Evolutionary conservation across 2,888 invertebrate genomes (phyloP), one percentile per base, ranked within the genome.

Genomic region (Dendrolimus pini): DNA sequence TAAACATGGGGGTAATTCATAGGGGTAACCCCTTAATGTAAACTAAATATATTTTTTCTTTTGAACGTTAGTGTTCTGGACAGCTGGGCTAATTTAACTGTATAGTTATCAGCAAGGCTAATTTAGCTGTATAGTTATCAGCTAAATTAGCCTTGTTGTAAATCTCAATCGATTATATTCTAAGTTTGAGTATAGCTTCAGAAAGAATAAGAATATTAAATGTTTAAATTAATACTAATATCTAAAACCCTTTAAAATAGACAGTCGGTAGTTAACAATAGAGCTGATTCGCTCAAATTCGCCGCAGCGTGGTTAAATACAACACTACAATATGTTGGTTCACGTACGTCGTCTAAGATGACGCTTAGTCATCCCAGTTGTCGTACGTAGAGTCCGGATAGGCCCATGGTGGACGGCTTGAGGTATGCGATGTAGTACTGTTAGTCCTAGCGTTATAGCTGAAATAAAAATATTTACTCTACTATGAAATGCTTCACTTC

Each of bases 401-500:
- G 12, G 89, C 90, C 91, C 91, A 91, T 9, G 88, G 89, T 0
- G 88, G 91, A 41, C 91, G 87, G 74, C 81, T 82, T 18, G 82
- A 80, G 0, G 89, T 71, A 61, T 86, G 84, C 0, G 87, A 79
- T 0, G 83, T 72, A 7, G 83, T 84, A 53, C 77, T 81, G 68
- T 90, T 85, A 2, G 89, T 90, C 30, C 68, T 74, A 6, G 80
- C 68, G 64, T 91, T 77, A 66, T 76, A 91, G 14, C 91, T 91
- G 78, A 9, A 83, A 83, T 59, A 30, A 18, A 9, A 14, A 54
- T 41, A 3, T 10, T 41, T 41, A 9, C 3, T 13, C 7, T 42
- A 47, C n/a, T 13, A 1, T 14, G 3, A 9, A 30, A 53, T 55
- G 13, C 10, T 18, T 55, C n/a, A 52, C 18, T 12, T 6, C 41